phyloP scores from a whole-genome alignment of 2,797 vertebrate species.

The Acanthis flammea region DNA sequence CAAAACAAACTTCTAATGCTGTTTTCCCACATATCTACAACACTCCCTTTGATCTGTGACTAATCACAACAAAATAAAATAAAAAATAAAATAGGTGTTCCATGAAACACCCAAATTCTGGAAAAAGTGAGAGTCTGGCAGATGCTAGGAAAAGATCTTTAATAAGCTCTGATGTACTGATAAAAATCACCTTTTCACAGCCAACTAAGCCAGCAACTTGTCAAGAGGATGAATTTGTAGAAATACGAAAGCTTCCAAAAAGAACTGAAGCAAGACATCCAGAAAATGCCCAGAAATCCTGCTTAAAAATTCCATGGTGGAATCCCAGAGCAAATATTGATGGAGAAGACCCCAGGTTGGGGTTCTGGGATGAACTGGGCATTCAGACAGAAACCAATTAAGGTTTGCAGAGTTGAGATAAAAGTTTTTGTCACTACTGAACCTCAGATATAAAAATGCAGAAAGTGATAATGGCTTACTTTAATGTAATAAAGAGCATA shows the following conservation, averaged over 20 bases:
- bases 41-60: neutral
- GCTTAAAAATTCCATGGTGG: neutral
- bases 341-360: neutral
- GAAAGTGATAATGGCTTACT: constrained; percentile 44
- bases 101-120: neutral
- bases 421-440: neutral
- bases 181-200: neutral
- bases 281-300: neutral
- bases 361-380: neutral
- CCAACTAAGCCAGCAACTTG: neutral
- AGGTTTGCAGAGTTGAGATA: neutral
- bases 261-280: neutral
- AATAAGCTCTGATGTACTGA: neutral
- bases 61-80: neutral
- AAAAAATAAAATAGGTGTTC: neutral
- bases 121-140: neutral
- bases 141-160: neutral
- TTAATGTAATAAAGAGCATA: neutral
- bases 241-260: neutral
- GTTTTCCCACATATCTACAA: neutral
- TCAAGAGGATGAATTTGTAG: neutral
- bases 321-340: neutral
- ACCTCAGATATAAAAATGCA: neutral
- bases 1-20: neutral
- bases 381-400: neutral